Base-by-base conservation (phyloP, 92 coral and sea anemone species). In the Scolanthus callimorphus region DNA sequence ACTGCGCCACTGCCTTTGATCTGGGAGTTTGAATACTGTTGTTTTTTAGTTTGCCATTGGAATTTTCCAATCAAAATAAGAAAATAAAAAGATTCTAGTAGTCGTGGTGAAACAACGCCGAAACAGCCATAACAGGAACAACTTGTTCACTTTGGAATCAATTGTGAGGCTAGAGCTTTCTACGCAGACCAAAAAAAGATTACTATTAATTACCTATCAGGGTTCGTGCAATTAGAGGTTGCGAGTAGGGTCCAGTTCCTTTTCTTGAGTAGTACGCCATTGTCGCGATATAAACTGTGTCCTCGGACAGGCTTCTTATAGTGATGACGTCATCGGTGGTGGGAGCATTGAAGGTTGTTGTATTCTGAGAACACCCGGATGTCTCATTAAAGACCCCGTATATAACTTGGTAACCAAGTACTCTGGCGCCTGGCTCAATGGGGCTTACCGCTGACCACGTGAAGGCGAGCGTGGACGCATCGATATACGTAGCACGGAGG, bases 201-300 rank as follows among this genome's bases (percentile, higher is more conserved):
- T n/a, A n/a, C n/a, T n/a, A n/a, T n/a, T n/a, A n/a, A n/a, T 28
- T 63, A 79, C 65, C 27, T 66, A 11, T 51, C 43, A 29, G 59
- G 31, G 79, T 73, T n/a, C 43, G 48, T 3, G 49, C 54, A 8
- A 19, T 31, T 11, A 73, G 27, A 11, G 76, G 61, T 2, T 43
- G 11, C 1, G 86, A 72, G 6, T 23, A 79, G 1, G 55, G 58
- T 31, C 86, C 76, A 22, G 20, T 30, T 23, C 80, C 86, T 25
- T 49, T 46, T 3, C 63, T 57, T 13, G 86, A 63, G 19, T 29
- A 59, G 34, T 61, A 64, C 41, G 58, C 73, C 20, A 73, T 76
- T 13, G 24, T 39, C 27, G 72, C 66, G 0, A 8, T 25, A 43
- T 72, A 79, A 20, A 20, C 19, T 0, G 71, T 67, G 25, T 44